Evolutionary conservation across 2,888 invertebrate genomes (phyloP).

Genomic region (Drosophila limbata): DNA sequence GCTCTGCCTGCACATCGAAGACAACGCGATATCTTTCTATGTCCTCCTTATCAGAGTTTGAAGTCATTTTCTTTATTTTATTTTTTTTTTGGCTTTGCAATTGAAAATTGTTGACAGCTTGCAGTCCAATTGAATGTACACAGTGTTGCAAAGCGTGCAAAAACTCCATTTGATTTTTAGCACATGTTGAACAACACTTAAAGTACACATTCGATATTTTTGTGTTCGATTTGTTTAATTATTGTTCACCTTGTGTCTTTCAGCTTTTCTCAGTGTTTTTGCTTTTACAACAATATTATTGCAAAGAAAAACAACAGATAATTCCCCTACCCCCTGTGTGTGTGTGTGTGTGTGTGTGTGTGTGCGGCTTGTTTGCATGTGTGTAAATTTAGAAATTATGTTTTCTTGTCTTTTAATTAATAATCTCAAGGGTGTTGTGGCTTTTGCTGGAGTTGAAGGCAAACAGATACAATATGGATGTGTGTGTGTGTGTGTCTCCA

Average conservation of each 20-base stretch:
- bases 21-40: background rate
- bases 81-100: background rate
- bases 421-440: constrained; percentile 73
- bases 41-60: background rate
- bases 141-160: constrained; percentile 2
- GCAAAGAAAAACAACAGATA: constrained; percentile 4
- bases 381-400: constrained; percentile 78
- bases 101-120: background rate
- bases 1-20: background rate
- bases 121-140: background rate
- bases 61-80: background rate
- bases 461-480: constrained; percentile 18
- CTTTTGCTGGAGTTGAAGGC: constrained; percentile 28
- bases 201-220: background rate
- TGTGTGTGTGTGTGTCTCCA: constrained; percentile 12
- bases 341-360: constrained; percentile 1
- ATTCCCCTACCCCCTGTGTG: background rate
- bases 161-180: background rate
- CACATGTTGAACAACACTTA: constrained; percentile 1
- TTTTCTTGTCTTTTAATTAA: constrained; percentile 82
- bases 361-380: constrained; percentile 34
- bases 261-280: constrained; percentile 10
- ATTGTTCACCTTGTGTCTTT: constrained; percentile 3
- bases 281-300: constrained; percentile 26
- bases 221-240: background rate